Conservation (phyloP, 2,888 invertebrate species). For the Melieria omissa region DNA sequence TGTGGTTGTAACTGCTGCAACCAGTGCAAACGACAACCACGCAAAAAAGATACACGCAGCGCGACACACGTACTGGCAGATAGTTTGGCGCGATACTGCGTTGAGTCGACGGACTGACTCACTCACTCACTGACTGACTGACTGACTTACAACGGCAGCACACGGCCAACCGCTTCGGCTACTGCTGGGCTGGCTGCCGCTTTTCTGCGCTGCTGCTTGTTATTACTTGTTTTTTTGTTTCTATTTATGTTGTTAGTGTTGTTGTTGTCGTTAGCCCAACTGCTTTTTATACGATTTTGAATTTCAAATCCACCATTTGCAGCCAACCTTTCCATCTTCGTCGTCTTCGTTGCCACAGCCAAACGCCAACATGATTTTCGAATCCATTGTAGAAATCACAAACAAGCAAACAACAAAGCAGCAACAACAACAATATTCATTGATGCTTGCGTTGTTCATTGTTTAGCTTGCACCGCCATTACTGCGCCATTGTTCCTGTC, state of each 20-base stretch:
- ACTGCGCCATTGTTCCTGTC: background rate
- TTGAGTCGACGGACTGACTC: background rate
- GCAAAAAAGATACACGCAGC: slow-evolving; percentile 21
- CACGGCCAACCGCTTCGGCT: slow-evolving; percentile 21
- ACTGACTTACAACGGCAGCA: background rate
- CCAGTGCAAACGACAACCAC: slow-evolving; percentile 34
- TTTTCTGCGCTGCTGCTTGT: background rate
- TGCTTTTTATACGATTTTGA: background rate
- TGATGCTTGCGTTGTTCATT: no score
- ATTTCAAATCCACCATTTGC: background rate
- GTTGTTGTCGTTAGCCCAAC: background rate
- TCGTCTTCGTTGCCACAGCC: no score
- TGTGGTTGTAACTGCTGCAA: slow-evolving; percentile 16
- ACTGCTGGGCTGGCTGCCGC: slow-evolving; percentile 12
- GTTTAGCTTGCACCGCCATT: no score
- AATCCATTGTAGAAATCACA: no score
- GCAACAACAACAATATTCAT: no score
- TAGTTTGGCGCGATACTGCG: slow-evolving; percentile 13
- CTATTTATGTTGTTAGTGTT: background rate
- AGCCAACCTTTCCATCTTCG: no score
- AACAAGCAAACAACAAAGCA: no score
- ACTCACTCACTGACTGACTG: no score
- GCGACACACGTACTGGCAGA: slow-evolving; percentile 1
- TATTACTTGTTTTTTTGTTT: background rate
- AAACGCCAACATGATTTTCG: no score